Evolutionary conservation across 2,113 vertebrate species (phyloP).

Genomic region (human (Homo sapiens)): DNA sequence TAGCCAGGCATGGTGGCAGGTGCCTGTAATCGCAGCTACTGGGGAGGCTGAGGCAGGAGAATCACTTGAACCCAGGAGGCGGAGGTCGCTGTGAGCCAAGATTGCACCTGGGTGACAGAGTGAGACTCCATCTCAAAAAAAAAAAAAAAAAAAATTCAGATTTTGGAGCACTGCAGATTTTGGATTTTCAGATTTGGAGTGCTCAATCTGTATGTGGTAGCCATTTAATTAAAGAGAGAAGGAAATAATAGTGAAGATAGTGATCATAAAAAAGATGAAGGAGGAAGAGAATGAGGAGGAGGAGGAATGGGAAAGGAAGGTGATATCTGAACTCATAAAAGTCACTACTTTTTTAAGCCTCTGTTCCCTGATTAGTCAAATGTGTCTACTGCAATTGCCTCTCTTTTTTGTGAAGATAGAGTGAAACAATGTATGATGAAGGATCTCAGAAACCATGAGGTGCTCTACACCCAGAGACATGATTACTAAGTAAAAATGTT

Average conservation of each 20-base stretch:
- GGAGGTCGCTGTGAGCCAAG: too few relatives aligned
- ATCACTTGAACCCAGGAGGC: too few relatives aligned
- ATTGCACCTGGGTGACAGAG: too few relatives aligned
- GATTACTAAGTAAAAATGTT: background rate
- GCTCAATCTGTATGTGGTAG: background rate
- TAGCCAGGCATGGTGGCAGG: too few relatives aligned
- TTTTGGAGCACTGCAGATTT: too few relatives aligned
- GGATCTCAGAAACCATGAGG: background rate
- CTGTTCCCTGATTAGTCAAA: background rate
- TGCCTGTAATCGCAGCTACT: too few relatives aligned
- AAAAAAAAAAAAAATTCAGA: too few relatives aligned
- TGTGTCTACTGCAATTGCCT: too few relatives aligned
- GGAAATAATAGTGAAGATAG: background rate
- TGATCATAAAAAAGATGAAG: background rate
- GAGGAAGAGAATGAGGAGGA: too few relatives aligned
- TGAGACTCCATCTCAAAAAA: too few relatives aligned
- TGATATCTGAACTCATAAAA: background rate
- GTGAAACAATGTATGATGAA: background rate
- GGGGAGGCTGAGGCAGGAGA: too few relatives aligned
- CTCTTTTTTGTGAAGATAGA: background rate
- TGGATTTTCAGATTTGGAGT: background rate
- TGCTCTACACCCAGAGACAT: background rate
- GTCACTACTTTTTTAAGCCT: background rate
- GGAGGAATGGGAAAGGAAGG: background rate
- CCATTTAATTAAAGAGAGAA: background rate